These are phyloP conservation scores for Tillus elongatus DNA, from an alignment of 2,888 invertebrate species.

Conservation along the genomic window DNA sequence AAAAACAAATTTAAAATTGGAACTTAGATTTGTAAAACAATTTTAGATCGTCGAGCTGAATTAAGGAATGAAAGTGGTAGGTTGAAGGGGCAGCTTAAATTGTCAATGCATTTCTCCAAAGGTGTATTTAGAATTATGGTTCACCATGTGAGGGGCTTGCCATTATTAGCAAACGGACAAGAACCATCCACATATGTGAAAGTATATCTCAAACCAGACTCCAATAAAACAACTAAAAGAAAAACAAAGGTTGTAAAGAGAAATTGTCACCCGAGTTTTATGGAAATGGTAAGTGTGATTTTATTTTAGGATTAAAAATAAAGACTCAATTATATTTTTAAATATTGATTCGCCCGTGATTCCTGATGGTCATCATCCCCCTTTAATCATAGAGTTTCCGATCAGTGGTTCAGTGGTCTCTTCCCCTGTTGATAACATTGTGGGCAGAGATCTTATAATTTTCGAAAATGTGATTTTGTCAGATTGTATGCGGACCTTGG, in stretches of 20 bases:
- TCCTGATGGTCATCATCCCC: no score
- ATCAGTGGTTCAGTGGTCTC: no score
- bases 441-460: no score
- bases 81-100: constrained; percentile 64
- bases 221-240: constrained; percentile 83
- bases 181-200: constrained; percentile 87
- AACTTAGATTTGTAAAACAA: constrained; percentile 30
- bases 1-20: constrained; percentile 33
- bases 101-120: constrained; percentile 67
- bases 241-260: constrained; percentile 91
- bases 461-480: no score
- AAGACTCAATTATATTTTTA: no score
- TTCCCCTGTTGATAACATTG: no score
- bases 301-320: constrained; percentile 8
- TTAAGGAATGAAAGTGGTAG: constrained; percentile 32
- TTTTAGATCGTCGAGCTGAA: constrained; percentile 31
- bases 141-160: constrained; percentile 84
- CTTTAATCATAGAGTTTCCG: no score
- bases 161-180: constrained; percentile 65
- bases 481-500: no score
- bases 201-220: constrained; percentile 88
- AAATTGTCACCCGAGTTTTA: constrained; percentile 93
- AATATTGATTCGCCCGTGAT: no score
- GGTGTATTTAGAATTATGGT: constrained; percentile 73
- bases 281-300: constrained; percentile 74